Conservation (phyloP, 2,113 vertebrate species). For the Oceanites oceanicus region DNA sequence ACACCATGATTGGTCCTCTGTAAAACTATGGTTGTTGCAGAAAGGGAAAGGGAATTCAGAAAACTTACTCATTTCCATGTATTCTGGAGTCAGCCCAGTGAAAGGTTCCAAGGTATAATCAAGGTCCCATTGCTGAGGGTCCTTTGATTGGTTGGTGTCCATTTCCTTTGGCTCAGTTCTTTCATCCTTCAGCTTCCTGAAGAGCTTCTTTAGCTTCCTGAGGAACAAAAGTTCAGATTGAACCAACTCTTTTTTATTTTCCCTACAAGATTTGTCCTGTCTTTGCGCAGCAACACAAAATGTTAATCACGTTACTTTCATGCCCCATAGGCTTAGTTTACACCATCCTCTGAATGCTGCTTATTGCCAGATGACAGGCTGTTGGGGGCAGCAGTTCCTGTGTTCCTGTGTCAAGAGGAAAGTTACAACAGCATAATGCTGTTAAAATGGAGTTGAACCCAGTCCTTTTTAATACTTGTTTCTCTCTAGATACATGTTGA, state of each 20-base stretch:
- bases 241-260: background rate
- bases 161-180: constrained; percentile 70
- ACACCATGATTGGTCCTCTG: background rate
- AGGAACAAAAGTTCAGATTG: background rate
- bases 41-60: background rate
- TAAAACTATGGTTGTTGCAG: background rate
- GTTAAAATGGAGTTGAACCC: background rate
- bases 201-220: constrained; percentile 95
- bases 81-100: constrained; percentile 91
- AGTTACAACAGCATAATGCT: background rate
- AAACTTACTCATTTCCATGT: constrained; percentile 98
- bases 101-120: constrained; percentile 90
- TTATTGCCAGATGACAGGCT: background rate
- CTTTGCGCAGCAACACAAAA: background rate
- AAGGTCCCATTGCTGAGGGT: constrained; percentile 87
- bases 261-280: background rate
- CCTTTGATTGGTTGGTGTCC: constrained; percentile 73
- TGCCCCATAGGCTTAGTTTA: background rate
- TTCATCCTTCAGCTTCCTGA: constrained; percentile 89
- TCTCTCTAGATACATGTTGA: background rate
- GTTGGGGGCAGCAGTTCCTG: background rate
- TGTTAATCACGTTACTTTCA: background rate
- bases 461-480: background rate
- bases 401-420: background rate
- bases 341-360: background rate